These are phyloP conservation scores for Rotaria socialis DNA, from an alignment of 2,888 invertebrate species.

Conservation along the genomic window DNA sequence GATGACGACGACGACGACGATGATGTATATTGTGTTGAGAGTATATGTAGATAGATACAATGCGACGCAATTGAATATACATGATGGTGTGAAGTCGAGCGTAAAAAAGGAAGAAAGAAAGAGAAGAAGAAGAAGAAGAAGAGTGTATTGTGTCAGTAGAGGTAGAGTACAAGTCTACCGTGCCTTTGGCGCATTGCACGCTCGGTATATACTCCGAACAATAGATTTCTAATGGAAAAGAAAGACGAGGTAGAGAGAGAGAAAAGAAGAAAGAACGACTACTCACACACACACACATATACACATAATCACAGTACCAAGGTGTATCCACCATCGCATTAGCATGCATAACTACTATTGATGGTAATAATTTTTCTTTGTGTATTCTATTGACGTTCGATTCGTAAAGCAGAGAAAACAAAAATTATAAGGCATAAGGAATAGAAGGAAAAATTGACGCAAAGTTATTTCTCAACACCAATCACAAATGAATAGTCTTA, in stretches of 20 bases:
- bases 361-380: slow-evolving; percentile 15
- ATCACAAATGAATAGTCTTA: not conserved
- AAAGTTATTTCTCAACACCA: slow-evolving; percentile 15
- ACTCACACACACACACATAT: not conserved
- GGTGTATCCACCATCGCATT: not conserved
- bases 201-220: not conserved
- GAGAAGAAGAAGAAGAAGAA: not conserved
- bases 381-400: slow-evolving; percentile 6
- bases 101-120: not conserved
- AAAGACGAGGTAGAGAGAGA: not conserved
- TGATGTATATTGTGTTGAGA: not conserved
- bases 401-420: not conserved
- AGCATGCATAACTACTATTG: not conserved
- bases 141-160: not conserved
- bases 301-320: not conserved
- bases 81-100: not conserved
- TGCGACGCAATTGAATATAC: slow-evolving; percentile 15
- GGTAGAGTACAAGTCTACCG: not conserved
- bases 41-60: not conserved
- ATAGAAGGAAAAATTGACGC: not conserved
- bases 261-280: not conserved
- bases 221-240: slow-evolving; percentile 4
- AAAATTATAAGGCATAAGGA: not conserved
- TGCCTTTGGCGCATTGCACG: not conserved
- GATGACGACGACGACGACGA: not conserved